These are phyloP conservation scores for Cassiopea xamachana DNA, from an alignment of 30 jellyfish, hydroid and myxozoan genomes.

Conservation along the genomic window DNA sequence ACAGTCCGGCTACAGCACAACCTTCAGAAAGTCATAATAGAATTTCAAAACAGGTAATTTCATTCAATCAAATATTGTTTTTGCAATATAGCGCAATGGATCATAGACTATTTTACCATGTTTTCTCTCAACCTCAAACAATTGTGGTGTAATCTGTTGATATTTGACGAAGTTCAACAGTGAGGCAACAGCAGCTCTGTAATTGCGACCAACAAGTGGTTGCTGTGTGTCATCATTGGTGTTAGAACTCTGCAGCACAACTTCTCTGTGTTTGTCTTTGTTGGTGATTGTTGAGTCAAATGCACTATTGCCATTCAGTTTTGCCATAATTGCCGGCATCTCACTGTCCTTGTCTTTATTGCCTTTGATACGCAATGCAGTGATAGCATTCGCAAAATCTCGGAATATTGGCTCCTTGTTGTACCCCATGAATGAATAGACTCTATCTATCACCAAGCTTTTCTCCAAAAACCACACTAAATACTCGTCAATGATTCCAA, in stretches of 20 bases:
- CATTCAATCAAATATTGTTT: neutral
- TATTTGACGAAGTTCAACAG: neutral
- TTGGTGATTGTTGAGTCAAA: neutral
- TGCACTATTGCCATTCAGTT: slow-evolving; percentile 14
- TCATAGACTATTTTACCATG: neutral
- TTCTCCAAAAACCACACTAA: slow-evolving; percentile 4
- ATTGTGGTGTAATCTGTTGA: neutral
- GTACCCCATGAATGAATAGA: neutral
- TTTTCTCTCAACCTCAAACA: neutral
- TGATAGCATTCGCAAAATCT: neutral
- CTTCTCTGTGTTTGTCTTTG: neutral
- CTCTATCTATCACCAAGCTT: neutral
- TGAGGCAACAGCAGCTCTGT: neutral
- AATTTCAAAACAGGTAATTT: neutral
- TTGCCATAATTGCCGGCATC: slow-evolving; percentile 10
- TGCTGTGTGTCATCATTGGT: neutral
- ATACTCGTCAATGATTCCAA: slow-evolving; percentile 6
- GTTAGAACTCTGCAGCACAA: neutral
- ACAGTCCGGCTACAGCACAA: neutral
- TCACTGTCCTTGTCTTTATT: slow-evolving; percentile 1
- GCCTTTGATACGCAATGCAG: neutral
- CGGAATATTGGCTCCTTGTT: neutral
- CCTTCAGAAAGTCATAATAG: neutral
- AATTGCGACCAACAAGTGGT: neutral
- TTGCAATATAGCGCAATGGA: neutral